A percentile compares a stretch with the other conserved stretches of the same genome.
Evolutionary conservation across 2,888 invertebrate species (phyloP).

Genomic region (Rotaria macrura): DNA sequence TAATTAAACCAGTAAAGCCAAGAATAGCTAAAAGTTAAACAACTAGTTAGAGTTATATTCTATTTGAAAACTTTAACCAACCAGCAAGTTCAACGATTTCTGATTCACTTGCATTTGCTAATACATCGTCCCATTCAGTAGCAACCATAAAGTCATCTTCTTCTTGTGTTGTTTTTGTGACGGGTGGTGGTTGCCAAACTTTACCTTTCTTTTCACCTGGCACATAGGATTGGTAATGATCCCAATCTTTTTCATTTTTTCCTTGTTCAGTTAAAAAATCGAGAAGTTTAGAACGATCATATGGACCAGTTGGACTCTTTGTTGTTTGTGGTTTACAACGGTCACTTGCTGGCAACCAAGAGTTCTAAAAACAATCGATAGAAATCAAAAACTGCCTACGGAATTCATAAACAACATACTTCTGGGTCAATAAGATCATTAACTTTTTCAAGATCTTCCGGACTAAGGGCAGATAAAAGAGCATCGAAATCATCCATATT

Average conservation of each 20-base stretch:
- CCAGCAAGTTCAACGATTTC: constrained; percentile 93
- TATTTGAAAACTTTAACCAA: constrained; percentile 32
- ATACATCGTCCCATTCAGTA: constrained; percentile 82
- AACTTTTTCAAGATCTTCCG: constrained; percentile 87
- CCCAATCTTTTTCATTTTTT: constrained; percentile 85
- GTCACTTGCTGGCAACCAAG: constrained; percentile 85
- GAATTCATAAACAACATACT: constrained; percentile 54
- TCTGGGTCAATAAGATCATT: constrained; percentile 99
- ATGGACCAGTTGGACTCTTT: constrained; percentile 85
- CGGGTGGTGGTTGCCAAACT: constrained; percentile 49
- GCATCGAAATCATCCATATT: constrained; percentile 69
- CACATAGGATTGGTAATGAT: constrained; percentile 24
- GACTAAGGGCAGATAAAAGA: constrained; percentile 75
- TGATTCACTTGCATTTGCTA: constrained; percentile 75
- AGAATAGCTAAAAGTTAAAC: constrained; percentile 66
- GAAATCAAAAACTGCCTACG: not conserved
- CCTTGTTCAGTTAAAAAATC: constrained; percentile 72
- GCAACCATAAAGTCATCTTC: constrained; percentile 76
- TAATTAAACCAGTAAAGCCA: constrained; percentile 99
- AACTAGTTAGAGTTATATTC: not conserved
- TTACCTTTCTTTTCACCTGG: constrained; percentile 34
- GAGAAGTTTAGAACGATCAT: constrained; percentile 65
- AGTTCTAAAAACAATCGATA: constrained; percentile 61
- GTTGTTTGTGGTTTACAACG: constrained; percentile 88
- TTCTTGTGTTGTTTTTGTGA: constrained; percentile 61